These are phyloP conservation scores for Plectropomus leopardus DNA, from an alignment of 2,113 vertebrate genomes.

Conservation along the genomic window DNA sequence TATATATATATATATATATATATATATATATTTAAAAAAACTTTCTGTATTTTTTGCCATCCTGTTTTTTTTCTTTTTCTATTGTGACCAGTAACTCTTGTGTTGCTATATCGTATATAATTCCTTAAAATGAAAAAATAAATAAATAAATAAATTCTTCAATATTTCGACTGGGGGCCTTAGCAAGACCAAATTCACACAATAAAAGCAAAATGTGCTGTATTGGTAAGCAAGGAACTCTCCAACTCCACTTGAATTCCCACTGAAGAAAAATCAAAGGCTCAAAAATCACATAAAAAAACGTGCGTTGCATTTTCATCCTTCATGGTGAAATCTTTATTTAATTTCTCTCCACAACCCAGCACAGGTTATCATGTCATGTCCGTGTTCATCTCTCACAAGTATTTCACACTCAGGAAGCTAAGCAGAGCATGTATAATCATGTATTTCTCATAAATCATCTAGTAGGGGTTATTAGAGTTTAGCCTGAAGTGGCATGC, in stretches of 20 bases:
- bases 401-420: conserved; percentile 77
- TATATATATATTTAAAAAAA: too few relatives aligned
- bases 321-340: conserved; percentile 82
- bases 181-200: too few relatives aligned
- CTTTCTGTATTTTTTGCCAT: too few relatives aligned
- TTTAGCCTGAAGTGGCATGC: conserved; percentile 76
- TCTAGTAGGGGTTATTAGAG: conserved; percentile 59
- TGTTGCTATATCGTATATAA: too few relatives aligned
- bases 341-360: conserved; percentile 60
- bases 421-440: conserved; percentile 64
- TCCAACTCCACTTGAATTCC: background rate
- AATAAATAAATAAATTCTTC: too few relatives aligned
- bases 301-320: conserved; percentile 32
- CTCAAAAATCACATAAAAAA: too few relatives aligned
- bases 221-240: too few relatives aligned
- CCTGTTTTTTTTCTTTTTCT: too few relatives aligned
- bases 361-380: conserved; percentile 54
- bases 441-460: conserved; percentile 53
- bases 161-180: too few relatives aligned
- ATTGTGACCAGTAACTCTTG: too few relatives aligned
- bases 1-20: too few relatives aligned
- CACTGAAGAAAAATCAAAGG: background rate
- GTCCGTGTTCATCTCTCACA: conserved; percentile 55
- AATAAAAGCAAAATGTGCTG: background rate
- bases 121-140: background rate